Evolutionary conservation across 2,888 invertebrate genomes (phyloP), one percentile per base, ranked within the genome.

Genomic region (Carabus problematicus): DNA sequence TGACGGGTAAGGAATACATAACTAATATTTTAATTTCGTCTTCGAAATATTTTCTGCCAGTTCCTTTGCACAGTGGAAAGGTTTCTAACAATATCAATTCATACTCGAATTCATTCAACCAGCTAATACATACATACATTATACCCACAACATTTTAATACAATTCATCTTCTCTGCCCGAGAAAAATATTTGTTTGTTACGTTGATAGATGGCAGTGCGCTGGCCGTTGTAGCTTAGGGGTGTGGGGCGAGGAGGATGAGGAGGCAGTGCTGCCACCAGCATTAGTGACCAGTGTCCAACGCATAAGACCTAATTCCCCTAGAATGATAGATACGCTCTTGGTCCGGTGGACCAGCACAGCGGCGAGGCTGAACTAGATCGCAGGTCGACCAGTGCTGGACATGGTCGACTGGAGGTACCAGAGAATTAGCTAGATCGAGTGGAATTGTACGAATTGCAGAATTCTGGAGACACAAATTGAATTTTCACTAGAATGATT

Each of bases 381-480:
- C 72, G 61, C 14, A 8, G 49, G 16, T 11, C 29, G 7, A 39
- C 19, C 12, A 18, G 55, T 8, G 54, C 41, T 56, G 40, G 39
- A 19, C 8, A 29, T 72, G 77, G 75, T 7, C 73, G 58, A 66
- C 68, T 75, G 76, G 49, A 71, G 72, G 74, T 75, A 75, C 74
- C 74, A 41, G 73, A 74, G 76, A 75, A 78, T 80, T 79, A 79
- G 80, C 74, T 75, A 79, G 80, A 80, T 80, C 78, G 78, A 79
- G 76, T 79, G 79, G 78, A 76, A 78, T 75, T 72, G 76, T 76
- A 78, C 74, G 77, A 79, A 78, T 79, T 77, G 79, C 79, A 77
- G 79, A 80, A 78, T 80, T 80, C 79, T 78, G 75, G 78, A 79
- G 78, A 80, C 78, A 78, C 79, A 80, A 80, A 80, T 80, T 79